Evolutionary conservation across 2,888 invertebrate genomes (phyloP).

Genomic region (Ochropleura plecta): DNA sequence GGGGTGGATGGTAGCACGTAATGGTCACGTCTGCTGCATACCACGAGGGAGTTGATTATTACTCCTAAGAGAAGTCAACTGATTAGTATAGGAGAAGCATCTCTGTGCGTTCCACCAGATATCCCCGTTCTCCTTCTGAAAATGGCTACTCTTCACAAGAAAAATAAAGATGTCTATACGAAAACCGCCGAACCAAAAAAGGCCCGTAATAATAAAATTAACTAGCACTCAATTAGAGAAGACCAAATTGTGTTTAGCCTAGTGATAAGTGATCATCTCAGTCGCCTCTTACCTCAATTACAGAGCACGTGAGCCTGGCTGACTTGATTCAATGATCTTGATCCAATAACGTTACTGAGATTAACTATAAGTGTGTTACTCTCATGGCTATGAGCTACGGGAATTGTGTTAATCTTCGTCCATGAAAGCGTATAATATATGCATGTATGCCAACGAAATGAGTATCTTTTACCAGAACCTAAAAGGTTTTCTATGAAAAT

Average conservation of each 20-base stretch:
- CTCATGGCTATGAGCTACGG: constrained; percentile 5
- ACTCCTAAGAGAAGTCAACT: background rate
- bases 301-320: constrained; percentile 41
- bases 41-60: background rate
- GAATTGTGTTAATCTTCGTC: constrained; percentile 30
- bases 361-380: constrained; percentile 32
- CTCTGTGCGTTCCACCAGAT: background rate
- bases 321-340: constrained; percentile 51
- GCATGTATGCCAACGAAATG: background rate
- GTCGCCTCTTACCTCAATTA: constrained; percentile 40
- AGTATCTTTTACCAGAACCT: background rate
- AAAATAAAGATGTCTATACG: background rate
- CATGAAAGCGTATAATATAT: background rate
- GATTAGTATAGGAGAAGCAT: background rate
- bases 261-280: constrained; percentile 43
- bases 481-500: constrained; percentile 6
- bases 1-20: constrained; percentile 1
- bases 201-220: constrained; percentile 3
- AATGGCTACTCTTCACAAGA: too few species aligned
- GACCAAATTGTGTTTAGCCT: constrained; percentile 16
- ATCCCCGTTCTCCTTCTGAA: background rate
- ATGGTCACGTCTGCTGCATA: constrained; percentile 7
- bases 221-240: constrained; percentile 25
- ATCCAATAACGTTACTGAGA: constrained; percentile 43
- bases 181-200: background rate